Evolutionary conservation across 2,888 invertebrate species (phyloP).

Genomic region (Tanytarsus gracilentus): DNA sequence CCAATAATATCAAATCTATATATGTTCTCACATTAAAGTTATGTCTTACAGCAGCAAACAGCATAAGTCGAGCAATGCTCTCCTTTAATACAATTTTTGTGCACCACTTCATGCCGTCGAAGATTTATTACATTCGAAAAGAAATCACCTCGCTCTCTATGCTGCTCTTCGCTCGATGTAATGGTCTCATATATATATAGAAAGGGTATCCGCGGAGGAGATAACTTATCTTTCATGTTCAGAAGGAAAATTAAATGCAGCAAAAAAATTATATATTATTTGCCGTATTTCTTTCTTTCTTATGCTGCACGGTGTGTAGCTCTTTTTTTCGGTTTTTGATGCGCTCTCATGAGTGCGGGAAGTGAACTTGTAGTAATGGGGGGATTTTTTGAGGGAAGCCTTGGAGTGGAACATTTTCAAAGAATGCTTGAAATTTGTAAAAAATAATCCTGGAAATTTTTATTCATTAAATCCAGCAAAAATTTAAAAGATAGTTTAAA

Average conservation of each 20-base stretch:
- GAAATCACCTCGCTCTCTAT: constrained; percentile 14
- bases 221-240: constrained; percentile 27
- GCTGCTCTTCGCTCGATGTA: too few relatives aligned
- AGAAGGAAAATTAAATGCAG: constrained; percentile 28
- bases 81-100: too few relatives aligned
- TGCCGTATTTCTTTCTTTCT: constrained; percentile 21
- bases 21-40: constrained; percentile 27
- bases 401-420: too few relatives aligned
- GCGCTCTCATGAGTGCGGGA: constrained; percentile 28
- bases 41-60: constrained; percentile 16
- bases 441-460: too few relatives aligned
- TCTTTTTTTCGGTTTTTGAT: not conserved
- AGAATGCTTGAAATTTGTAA: too few relatives aligned
- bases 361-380: too few relatives aligned
- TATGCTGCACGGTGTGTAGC: constrained; percentile 6
- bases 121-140: constrained; percentile 28
- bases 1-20: constrained; percentile 18
- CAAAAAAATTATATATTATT: constrained; percentile 29
- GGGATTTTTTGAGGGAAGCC: too few relatives aligned
- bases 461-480: too few relatives aligned
- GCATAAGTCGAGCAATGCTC: not conserved
- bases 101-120: constrained; percentile 8
- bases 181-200: too few relatives aligned
- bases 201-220: too few relatives aligned
- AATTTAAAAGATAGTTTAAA: too few relatives aligned